Evolutionary conservation across 2,113 vertebrate genomes (phyloP).

Genomic region (Engystomops pustulosus): DNA sequence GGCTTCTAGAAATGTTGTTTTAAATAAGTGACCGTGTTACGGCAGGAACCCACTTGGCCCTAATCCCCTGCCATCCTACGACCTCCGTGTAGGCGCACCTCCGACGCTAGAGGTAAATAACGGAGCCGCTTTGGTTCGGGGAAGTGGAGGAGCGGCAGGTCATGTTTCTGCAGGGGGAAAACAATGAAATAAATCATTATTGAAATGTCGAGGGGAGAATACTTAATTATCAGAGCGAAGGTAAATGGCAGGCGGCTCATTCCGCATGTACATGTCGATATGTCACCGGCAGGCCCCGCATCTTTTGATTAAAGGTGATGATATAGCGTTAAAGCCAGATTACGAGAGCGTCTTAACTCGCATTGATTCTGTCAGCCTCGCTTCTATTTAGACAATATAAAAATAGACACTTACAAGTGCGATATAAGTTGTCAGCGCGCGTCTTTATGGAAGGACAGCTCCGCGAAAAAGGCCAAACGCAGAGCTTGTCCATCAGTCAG

Average conservation of each 20-base stretch:
- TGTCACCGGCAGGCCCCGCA: constrained; percentile 61
- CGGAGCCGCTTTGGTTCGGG: background rate
- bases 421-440: constrained; percentile 60
- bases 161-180: background rate
- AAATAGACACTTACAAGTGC: constrained; percentile 55
- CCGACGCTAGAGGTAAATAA: background rate
- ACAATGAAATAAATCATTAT: constrained; percentile 33
- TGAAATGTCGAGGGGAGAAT: constrained; percentile 46
- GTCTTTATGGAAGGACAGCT: constrained; percentile 60
- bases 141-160: constrained; percentile 4
- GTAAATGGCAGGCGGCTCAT: constrained; percentile 60
- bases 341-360: constrained; percentile 70
- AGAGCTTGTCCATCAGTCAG: constrained; percentile 55
- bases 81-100: background rate
- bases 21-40: background rate
- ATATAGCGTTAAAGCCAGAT: constrained; percentile 67
- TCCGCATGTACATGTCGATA: constrained; percentile 68
- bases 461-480: constrained; percentile 59
- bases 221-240: constrained; percentile 45
- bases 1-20: constrained; percentile 19
- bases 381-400: constrained; percentile 65
- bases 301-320: constrained; percentile 71
- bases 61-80: background rate
- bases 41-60: background rate
- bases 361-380: constrained; percentile 69